Evolutionary conservation across 2,888 invertebrate species (phyloP).

Genomic region (Diplolepis rosae): DNA sequence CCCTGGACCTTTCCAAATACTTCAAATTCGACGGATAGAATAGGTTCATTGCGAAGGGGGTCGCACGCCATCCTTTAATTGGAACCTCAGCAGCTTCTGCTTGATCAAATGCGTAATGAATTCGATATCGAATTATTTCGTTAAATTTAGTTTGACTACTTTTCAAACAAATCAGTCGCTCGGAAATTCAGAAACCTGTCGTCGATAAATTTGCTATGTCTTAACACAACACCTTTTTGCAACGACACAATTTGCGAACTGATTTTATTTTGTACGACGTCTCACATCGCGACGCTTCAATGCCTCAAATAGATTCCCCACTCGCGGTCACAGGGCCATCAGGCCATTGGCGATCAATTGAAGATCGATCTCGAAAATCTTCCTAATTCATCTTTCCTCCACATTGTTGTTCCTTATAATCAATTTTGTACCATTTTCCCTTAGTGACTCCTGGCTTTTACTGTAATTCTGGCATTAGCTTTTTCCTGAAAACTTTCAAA

Average conservation of each 20-base stretch:
- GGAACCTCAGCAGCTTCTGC: slow-evolving; percentile 38
- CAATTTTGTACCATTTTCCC: too few species aligned
- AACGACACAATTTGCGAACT: slow-evolving; percentile 63
- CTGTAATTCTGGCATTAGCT: too few species aligned
- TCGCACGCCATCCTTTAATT: slow-evolving; percentile 47
- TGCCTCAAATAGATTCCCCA: slow-evolving; percentile 72
- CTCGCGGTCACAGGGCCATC: slow-evolving; percentile 62
- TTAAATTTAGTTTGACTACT: neutral
- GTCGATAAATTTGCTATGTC: neutral
- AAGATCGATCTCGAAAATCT: slow-evolving; percentile 54
- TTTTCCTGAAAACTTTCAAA: too few species aligned
- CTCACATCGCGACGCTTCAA: slow-evolving; percentile 45
- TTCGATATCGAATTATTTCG: slow-evolving; percentile 9
- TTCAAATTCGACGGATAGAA: slow-evolving; percentile 91
- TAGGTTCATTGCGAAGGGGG: slow-evolving; percentile 73
- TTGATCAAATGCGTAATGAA: slow-evolving; percentile 36
- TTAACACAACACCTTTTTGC: slow-evolving; percentile 58
- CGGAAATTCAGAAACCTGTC: neutral
- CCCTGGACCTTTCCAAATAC: slow-evolving; percentile 94
- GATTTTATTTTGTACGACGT: slow-evolving; percentile 64
- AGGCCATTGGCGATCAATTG: slow-evolving; percentile 65
- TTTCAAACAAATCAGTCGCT: neutral
- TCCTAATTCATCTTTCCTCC: neutral
- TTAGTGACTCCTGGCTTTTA: too few species aligned
- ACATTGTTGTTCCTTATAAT: neutral